These are phyloP conservation scores for Siniperca undulata DNA, from an alignment of 2,797 vertebrate species.

Conservation along the genomic window DNA sequence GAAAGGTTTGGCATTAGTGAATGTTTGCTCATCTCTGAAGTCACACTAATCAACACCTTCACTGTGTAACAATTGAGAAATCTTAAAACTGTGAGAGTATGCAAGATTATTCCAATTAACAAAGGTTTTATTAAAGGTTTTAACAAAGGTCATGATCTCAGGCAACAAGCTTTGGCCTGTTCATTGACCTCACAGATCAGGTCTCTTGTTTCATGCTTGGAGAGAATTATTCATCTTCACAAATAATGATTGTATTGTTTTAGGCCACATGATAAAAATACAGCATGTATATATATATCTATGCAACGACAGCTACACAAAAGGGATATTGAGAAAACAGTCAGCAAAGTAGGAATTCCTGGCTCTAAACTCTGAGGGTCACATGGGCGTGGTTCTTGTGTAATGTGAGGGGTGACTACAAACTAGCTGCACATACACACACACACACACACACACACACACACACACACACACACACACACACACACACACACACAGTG, in stretches of 20 bases:
- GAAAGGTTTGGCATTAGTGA: constrained; percentile 19
- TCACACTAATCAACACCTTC: constrained; percentile 8
- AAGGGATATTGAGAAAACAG: constrained; percentile 23
- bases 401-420: constrained; percentile 21
- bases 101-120: background rate
- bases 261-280: background rate
- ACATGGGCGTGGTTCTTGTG: constrained; percentile 67
- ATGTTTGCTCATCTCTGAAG: constrained; percentile 9
- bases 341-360: constrained; percentile 36
- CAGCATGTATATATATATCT: background rate
- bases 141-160: background rate
- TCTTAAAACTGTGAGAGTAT: background rate
- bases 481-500: constrained; percentile 16
- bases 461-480: constrained; percentile 20
- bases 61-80: background rate
- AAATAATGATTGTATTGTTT: constrained; percentile 9
- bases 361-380: constrained; percentile 32
- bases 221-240: background rate
- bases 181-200: background rate
- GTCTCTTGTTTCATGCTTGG: background rate
- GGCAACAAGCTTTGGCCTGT: background rate
- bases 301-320: background rate
- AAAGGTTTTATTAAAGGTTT: background rate
- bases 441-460: constrained; percentile 17
- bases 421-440: background rate